Evolutionary conservation across 2,113 vertebrate genomes (phyloP).

Genomic region (sheep (Ovis aries)): DNA sequence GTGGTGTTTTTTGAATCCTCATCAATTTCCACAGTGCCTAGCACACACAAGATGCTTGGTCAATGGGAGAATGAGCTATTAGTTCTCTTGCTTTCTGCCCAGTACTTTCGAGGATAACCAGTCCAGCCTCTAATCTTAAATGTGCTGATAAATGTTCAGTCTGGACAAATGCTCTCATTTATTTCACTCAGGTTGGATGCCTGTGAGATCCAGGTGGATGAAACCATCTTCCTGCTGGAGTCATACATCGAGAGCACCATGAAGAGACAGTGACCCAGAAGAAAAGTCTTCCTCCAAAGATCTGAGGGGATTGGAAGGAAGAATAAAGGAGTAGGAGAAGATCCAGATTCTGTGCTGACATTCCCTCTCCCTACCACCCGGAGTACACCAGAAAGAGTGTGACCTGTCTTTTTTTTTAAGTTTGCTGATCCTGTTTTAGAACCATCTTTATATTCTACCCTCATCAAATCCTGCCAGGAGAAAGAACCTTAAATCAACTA

Average conservation of each 20-base stretch:
- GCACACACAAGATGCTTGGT: background rate
- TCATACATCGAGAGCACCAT: slow-evolving; percentile 84
- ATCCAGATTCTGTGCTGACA: background rate
- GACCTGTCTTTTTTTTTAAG: background rate
- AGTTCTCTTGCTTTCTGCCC: background rate
- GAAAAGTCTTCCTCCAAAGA: background rate
- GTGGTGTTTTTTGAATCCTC: background rate
- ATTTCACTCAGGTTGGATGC: slow-evolving; percentile 86
- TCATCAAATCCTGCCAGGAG: background rate
- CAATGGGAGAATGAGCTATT: background rate
- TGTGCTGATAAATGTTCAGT: background rate
- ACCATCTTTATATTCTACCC: background rate
- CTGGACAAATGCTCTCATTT: background rate
- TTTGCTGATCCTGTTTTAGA: background rate
- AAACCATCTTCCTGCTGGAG: slow-evolving; percentile 92
- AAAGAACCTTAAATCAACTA: background rate
- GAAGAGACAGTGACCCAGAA: slow-evolving; percentile 62
- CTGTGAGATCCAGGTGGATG: slow-evolving; percentile 94
- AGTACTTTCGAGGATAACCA: background rate
- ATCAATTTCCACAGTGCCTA: background rate
- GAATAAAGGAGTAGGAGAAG: background rate
- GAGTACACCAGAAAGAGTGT: background rate
- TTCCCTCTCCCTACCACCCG: background rate
- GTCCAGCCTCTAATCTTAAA: background rate
- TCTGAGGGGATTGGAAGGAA: background rate